phyloP scores from a whole-genome alignment of 2,888 invertebrate genomes.

The Mermis nigrescens region DNA sequence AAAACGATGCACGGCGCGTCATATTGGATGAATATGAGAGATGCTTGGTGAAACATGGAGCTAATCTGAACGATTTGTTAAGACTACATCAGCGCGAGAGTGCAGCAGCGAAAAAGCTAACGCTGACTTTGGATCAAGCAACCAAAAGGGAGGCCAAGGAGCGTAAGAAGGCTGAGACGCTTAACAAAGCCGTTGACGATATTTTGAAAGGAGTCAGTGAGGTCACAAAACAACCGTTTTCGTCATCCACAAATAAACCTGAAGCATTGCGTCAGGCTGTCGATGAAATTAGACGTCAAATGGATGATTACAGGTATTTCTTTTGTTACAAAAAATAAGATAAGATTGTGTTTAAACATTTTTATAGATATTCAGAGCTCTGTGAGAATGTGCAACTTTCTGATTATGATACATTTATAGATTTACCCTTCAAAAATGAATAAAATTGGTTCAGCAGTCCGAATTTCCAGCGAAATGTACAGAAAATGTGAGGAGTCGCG shows the following conservation, averaged over 20 bases:
- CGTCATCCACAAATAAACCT: not conserved
- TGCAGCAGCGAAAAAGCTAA: not conserved
- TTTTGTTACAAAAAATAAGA: too few relatives aligned
- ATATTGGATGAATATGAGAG: not conserved
- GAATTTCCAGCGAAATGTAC: too few relatives aligned
- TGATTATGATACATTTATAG: too few relatives aligned
- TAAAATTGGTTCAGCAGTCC: too few relatives aligned
- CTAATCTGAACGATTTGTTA: not conserved
- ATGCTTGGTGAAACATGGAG: not conserved
- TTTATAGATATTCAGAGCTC: too few relatives aligned
- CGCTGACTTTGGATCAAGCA: not conserved
- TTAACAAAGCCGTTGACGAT: not conserved
- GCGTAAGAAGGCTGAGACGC: not conserved
- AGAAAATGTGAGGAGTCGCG: too few relatives aligned
- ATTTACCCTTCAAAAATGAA: too few relatives aligned
- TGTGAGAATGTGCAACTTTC: too few relatives aligned
- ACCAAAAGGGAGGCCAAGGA: not conserved
- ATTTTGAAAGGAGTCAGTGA: not conserved
- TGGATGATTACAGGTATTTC: not conserved
- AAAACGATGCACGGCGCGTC: not conserved
- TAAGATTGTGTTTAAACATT: too few relatives aligned
- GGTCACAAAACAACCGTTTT: not conserved
- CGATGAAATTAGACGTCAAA: not conserved
- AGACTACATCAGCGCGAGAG: not conserved
- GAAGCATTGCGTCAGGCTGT: not conserved